Evolutionary conservation across 1,140 invertebrate species (phyloP).

Genomic region (Drosophila burlai): DNA sequence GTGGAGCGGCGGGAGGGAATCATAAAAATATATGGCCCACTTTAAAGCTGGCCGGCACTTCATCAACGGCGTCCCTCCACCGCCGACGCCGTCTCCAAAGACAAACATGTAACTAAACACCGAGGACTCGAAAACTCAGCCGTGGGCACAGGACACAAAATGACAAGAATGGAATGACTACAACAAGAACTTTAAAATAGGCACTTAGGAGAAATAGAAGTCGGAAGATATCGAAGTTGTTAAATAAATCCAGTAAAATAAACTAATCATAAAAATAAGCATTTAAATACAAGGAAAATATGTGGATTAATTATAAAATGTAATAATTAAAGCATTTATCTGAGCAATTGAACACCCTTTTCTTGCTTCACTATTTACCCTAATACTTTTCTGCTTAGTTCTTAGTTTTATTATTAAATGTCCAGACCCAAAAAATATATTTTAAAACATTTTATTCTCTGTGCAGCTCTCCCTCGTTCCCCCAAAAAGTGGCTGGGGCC

Average conservation of each 20-base stretch:
- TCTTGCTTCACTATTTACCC: neutral
- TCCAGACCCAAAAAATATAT: neutral
- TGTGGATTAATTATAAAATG: neutral
- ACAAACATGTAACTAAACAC: slow-evolving; percentile 80
- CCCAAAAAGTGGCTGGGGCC: neutral
- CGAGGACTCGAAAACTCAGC: slow-evolving; percentile 44
- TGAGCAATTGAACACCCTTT: neutral
- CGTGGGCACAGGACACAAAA: slow-evolving; percentile 30
- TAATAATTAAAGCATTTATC: neutral
- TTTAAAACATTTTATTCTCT: neutral
- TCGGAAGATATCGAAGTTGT: accelerated
- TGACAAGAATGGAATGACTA: slow-evolving; percentile 28
- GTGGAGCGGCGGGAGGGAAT: slow-evolving; percentile 43
- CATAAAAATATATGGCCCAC: slow-evolving; percentile 79
- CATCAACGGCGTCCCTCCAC: slow-evolving; percentile 42
- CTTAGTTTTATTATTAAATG: neutral
- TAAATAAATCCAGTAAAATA: neutral
- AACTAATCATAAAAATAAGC: neutral
- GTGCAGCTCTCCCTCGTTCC: neutral
- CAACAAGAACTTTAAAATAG: slow-evolving; percentile 35
- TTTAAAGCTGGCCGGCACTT: slow-evolving; percentile 76
- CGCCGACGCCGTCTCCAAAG: slow-evolving; percentile 12
- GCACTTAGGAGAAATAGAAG: neutral
- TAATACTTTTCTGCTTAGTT: neutral
- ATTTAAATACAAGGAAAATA: too few species aligned